These are phyloP conservation scores for Ramphastos sulfuratus DNA, from an alignment of 2,113 vertebrate genomes.

Conservation along the genomic window DNA sequence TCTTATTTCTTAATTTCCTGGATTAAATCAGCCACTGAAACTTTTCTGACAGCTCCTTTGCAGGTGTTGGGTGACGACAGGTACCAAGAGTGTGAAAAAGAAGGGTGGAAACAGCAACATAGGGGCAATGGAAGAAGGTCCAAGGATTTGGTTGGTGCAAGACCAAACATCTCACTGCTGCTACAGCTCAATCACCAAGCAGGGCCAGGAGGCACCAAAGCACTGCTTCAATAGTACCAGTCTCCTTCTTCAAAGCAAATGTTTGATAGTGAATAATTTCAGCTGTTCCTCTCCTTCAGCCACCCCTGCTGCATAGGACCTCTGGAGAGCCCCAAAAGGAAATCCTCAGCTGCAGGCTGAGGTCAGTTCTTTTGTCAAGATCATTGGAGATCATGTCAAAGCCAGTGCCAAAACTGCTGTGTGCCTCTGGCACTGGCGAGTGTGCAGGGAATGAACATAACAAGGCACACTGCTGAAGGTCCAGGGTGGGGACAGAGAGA, in stretches of 20 bases:
- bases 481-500: background rate
- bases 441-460: background rate
- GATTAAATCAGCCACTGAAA: background rate
- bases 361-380: background rate
- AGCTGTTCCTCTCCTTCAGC: background rate
- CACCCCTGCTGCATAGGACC: background rate
- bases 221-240: accelerated
- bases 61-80: background rate
- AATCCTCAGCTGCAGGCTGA: background rate
- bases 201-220: background rate
- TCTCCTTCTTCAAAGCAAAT: background rate
- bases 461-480: background rate
- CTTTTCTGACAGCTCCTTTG: background rate
- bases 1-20: background rate
- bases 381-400: background rate
- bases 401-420: background rate
- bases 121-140: background rate
- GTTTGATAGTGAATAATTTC: background rate
- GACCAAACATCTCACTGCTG: background rate
- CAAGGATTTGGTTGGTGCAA: background rate
- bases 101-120: background rate
- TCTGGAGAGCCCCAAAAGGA: background rate
- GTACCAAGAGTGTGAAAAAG: background rate
- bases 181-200: accelerated
- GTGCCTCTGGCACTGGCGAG: conserved; percentile 22